Conservation (phyloP, 2,888 invertebrate genomes). For the Caenorhabditis plicata region DNA sequence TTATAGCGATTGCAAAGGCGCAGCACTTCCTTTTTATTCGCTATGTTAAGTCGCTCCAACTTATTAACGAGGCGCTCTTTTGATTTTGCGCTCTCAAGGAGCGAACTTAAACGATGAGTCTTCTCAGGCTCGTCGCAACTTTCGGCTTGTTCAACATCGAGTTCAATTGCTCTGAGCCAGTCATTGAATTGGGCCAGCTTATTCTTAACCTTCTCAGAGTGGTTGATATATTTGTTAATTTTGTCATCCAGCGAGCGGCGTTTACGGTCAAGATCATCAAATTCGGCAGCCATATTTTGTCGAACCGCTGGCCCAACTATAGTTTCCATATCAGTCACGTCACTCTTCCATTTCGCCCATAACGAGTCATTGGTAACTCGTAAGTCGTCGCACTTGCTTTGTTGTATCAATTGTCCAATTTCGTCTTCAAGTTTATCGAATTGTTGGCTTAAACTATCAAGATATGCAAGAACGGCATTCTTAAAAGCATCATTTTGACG, state of each 20-base stretch:
- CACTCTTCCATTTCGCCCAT: constrained; percentile 45
- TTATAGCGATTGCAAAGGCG: constrained; percentile 42
- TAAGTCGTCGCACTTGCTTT: constrained; percentile 33
- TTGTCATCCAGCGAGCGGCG: constrained; percentile 39
- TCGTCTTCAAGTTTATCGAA: constrained; percentile 40
- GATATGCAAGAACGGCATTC: constrained; percentile 26
- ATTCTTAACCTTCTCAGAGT: constrained; percentile 37
- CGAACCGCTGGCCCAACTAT: constrained; percentile 31
- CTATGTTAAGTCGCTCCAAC: constrained; percentile 44
- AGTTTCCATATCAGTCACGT: constrained; percentile 38
- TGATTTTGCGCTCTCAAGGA: constrained; percentile 21
- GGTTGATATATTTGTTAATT: constrained; percentile 39
- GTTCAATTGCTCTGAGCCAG: constrained; percentile 53
- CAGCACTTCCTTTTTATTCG: constrained; percentile 43
- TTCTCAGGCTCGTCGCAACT: constrained; percentile 22
- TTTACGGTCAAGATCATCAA: constrained; percentile 46
- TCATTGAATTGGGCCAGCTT: constrained; percentile 55
- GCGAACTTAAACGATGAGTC: constrained; percentile 17
- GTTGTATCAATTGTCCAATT: constrained; percentile 37
- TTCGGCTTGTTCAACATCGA: constrained; percentile 26
- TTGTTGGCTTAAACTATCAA: constrained; percentile 38
- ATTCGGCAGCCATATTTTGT: constrained; percentile 36
- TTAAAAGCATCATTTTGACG: constrained; percentile 20
- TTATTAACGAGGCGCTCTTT: constrained; percentile 43
- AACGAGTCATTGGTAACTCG: constrained; percentile 22